Base-by-base conservation (phyloP, 1,140 invertebrate species). In the Penaeus vannamei region DNA sequence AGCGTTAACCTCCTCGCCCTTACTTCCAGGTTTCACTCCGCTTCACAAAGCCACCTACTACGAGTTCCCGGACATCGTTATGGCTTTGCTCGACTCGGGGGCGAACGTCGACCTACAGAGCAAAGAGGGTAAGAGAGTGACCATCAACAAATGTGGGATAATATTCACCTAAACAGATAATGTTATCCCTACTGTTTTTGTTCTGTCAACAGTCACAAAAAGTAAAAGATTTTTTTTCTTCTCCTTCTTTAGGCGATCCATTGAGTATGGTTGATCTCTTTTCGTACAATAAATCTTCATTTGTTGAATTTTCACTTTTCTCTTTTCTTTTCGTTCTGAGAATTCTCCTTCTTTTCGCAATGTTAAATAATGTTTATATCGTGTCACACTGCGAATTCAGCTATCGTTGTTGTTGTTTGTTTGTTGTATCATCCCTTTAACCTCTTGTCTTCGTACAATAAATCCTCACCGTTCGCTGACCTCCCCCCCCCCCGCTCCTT, bases 31-130 rank as follows among this genome's bases (percentile, higher is more conserved):
- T 19, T 82, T 46, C 59, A 82, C 86, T 3, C 46, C 81, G 26
- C 62, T 87, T 22, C 86, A 87, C 23, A 87, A 87, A 62, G 86
- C 86, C 19, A 79, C 42, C 32, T 87, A 87, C 86, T 87, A 87
- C 76, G 79, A 81, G 32, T 87, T 36, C 36, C 77, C 77, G 5
- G 61, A 66, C 42, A 87, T 87, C 61, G 60, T 82, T 14, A 62
- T 66, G 20, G 23, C 20, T 8, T 62, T 81, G 42, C 26, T 87
- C 36, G 59, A 36, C 5, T 36, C 61, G n/a, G 61, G 42, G 14
- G 77, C 77, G 0, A 20, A 69, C 14, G 86, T 87, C 12, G 42
- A 87, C 61, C 17, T 29, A 2, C 86, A 81, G 42, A 81, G 66
- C 42, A 82, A 82, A 8, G 69, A 64, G n/a, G 86, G 86, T 87